A percentile compares a stretch with the other conserved stretches of the same genome.
phyloP scores from a whole-genome alignment of 2,113 vertebrate species.

The Ophiodon elongatus region DNA sequence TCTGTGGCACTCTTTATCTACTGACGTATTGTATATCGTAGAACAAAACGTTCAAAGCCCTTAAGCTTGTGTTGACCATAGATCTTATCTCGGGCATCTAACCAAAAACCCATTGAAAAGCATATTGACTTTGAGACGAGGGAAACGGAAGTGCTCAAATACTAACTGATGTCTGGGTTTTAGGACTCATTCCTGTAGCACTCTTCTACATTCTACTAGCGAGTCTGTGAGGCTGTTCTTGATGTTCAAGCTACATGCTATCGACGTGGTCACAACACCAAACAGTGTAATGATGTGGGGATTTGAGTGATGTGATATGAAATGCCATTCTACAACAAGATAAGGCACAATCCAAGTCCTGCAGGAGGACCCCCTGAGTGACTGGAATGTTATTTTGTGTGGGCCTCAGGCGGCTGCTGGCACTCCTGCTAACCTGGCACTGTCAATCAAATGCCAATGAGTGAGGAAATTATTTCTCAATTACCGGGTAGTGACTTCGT shows the following conservation, averaged over 20 bases:
- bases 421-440: conserved; percentile 46
- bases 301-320: conserved; percentile 62
- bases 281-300: conserved; percentile 28
- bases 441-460: conserved; percentile 46
- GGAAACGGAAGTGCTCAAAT: background rate
- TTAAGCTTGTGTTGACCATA: background rate
- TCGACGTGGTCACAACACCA: background rate
- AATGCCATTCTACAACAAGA: conserved; percentile 58
- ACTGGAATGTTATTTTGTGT: conserved; percentile 75
- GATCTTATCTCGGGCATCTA: background rate
- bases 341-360: conserved; percentile 62
- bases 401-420: conserved; percentile 56
- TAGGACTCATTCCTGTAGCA: background rate
- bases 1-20: too few species aligned
- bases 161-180: background rate
- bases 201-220: too few species aligned
- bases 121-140: background rate
- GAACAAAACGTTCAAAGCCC: too few species aligned
- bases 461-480: conserved; percentile 42
- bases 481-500: background rate
- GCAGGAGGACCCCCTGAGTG: conserved; percentile 45
- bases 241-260: background rate
- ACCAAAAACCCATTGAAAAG: background rate
- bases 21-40: too few species aligned
- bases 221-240: background rate